Conservation (phyloP, 2,113 vertebrate genomes). For the Cyprinodon tularosa region DNA sequence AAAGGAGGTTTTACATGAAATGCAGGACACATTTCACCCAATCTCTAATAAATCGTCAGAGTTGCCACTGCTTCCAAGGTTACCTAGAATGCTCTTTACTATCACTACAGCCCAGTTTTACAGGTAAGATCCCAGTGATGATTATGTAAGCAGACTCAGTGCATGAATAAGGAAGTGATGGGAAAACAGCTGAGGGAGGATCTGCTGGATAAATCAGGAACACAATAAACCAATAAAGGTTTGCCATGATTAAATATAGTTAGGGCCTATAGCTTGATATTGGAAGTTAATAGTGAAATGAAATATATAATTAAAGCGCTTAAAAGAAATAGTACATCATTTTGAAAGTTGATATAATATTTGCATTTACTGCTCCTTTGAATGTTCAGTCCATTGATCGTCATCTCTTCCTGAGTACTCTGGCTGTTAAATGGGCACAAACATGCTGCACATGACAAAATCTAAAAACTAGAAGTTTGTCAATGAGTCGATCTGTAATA, state of each 20-base stretch:
- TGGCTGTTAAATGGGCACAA: too few species aligned
- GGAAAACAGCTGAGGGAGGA: neutral
- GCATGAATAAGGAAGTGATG: neutral
- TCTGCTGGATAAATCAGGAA: neutral
- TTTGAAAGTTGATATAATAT: too few species aligned
- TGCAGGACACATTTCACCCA: conserved; percentile 19
- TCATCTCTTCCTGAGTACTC: too few species aligned
- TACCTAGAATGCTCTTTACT: conserved; percentile 7
- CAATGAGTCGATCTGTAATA: too few species aligned
- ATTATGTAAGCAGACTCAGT: neutral
- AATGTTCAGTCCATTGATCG: too few species aligned
- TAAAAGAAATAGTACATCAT: neutral
- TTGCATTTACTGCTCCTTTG: too few species aligned
- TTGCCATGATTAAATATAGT: neutral
- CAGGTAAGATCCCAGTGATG: neutral
- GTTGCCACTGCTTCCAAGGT: conserved; percentile 4
- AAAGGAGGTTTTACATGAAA: conserved; percentile 41
- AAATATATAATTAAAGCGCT: neutral
- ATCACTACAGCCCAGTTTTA: conserved; percentile 7
- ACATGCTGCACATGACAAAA: too few species aligned
- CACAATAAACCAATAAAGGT: neutral
- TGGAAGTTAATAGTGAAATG: neutral
- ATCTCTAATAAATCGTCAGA: conserved; percentile 22
- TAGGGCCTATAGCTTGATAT: neutral
- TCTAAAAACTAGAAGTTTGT: too few species aligned